Conservation (phyloP, 2,888 invertebrate genomes). For the Mantis religiosa region DNA sequence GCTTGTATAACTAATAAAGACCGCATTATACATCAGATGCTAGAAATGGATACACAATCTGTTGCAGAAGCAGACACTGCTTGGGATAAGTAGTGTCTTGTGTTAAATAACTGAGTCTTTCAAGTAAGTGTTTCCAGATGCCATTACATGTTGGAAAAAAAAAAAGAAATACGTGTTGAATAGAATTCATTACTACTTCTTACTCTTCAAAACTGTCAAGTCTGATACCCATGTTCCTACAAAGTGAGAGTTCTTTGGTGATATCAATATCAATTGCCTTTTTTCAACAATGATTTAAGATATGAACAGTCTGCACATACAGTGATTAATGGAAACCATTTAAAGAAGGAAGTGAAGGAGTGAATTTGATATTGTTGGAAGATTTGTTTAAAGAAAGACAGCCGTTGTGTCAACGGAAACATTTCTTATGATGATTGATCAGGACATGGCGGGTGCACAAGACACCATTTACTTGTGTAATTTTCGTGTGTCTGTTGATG, state of each 20-base stretch:
- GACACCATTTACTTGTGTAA: conserved; percentile 96
- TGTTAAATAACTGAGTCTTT: neutral
- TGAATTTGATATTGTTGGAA: neutral
- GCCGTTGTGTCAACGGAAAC: neutral
- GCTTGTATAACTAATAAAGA: neutral
- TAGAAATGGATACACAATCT: neutral
- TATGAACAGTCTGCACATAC: neutral
- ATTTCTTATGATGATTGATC: conserved; percentile 34
- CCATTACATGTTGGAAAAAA: neutral
- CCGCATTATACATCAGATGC: no score
- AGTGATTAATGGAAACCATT: neutral
- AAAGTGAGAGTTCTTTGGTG: neutral
- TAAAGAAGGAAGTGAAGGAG: neutral
- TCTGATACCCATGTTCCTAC: neutral
- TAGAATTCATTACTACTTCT: neutral
- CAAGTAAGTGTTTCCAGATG: neutral
- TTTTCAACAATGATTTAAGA: neutral
- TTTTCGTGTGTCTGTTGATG: conserved; percentile 94
- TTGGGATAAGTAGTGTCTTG: neutral
- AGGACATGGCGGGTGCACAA: conserved; percentile 81
- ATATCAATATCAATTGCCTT: neutral
- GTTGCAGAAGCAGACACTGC: neutral
- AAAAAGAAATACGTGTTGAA: neutral
- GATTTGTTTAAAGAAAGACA: neutral
- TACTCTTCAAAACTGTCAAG: neutral